Base-by-base conservation (phyloP, 2,888 invertebrate species). In the Drosophila mimetica region DNA sequence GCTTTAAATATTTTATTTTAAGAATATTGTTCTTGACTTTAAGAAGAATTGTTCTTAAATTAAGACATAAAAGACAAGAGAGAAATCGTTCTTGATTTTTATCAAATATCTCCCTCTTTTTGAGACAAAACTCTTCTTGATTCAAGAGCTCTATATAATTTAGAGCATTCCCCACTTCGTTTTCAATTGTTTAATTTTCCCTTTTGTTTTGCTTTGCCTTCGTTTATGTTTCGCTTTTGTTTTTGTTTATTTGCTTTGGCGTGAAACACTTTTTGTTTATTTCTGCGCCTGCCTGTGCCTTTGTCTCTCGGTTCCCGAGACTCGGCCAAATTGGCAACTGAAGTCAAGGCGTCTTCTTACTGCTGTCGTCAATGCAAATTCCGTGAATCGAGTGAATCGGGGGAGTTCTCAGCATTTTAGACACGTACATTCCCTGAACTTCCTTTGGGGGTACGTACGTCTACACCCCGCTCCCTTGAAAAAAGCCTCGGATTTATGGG, bases 211-310 rank as follows among this genome's bases (percentile, higher is more conserved):
- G 65, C 36, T 50, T 57, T 58, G 55, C 47, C 66, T 51, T 66
- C 59, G 48, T 65, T 55, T 67, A 36, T 58, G 58, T 36, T 52
- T 54, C 57, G 39, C 61, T 48, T 61, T 54, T 44, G 42, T 54
- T 79, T 71, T 64, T 86, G 66, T 84, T 80, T 82, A 74, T 79
- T 79, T 71, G 65, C 57, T 79, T 79, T 70, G 70, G 60, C 74
- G 86, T 74, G 86, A 79, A 86, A 67, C 52, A 79, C 37, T 70
- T 79, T 82, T 80, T 80, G 79, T 86, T 86, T 83, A 77, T 82
- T 83, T 76, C 55, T 44, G 54, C 51, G 57, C 61, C 37, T 42
- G 54, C 22, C 30, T 70, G 69, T 75, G 59, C 85, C 79, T 78
- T 46, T 64, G 66, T 66, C 64, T 51, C 44, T 44, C 32, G 47